phyloP scores from a whole-genome alignment of 1,140 invertebrate genomes.

The Medauroidea extradentata region DNA sequence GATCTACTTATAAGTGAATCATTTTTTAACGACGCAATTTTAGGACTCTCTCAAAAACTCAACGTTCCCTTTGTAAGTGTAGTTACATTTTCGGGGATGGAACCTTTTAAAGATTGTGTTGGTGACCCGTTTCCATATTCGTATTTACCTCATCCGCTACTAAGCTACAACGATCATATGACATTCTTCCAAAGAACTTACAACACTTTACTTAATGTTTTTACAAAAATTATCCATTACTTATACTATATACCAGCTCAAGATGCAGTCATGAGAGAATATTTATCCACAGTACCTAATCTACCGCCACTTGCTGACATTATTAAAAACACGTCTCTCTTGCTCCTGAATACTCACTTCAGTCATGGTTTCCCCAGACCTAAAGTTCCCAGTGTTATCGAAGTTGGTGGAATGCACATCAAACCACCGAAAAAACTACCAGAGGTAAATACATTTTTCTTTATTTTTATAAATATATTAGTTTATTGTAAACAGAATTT shows the following conservation, averaged over 20 bases:
- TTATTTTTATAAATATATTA: too few relatives aligned
- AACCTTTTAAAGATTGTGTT: slow-evolving; percentile 39
- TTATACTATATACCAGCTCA: neutral
- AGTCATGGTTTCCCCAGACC: slow-evolving; percentile 43
- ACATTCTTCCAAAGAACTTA: slow-evolving; percentile 25
- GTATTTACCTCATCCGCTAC: slow-evolving; percentile 36
- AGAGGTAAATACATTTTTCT: slow-evolving; percentile 18
- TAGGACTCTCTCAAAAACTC: slow-evolving; percentile 39
- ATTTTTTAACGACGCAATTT: slow-evolving; percentile 41
- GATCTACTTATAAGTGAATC: slow-evolving; percentile 43
- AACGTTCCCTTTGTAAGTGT: slow-evolving; percentile 38
- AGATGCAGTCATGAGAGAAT: slow-evolving; percentile 1
- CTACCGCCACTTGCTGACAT: slow-evolving; percentile 29
- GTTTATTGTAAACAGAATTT: too few relatives aligned
- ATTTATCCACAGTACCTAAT: neutral
- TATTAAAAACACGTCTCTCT: slow-evolving; percentile 34
- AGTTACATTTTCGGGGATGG: slow-evolving; percentile 34
- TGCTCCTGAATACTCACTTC: slow-evolving; percentile 47
- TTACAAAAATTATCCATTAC: neutral
- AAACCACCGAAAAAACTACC: slow-evolving; percentile 34
- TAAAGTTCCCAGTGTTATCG: slow-evolving; percentile 49
- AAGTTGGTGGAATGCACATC: slow-evolving; percentile 56
- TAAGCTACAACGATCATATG: slow-evolving; percentile 37
- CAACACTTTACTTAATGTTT: neutral
- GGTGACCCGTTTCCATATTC: slow-evolving; percentile 38